These are phyloP conservation scores for Reticulitermes lucifugus DNA, from an alignment of 2,888 invertebrate species.

Conservation along the genomic window DNA sequence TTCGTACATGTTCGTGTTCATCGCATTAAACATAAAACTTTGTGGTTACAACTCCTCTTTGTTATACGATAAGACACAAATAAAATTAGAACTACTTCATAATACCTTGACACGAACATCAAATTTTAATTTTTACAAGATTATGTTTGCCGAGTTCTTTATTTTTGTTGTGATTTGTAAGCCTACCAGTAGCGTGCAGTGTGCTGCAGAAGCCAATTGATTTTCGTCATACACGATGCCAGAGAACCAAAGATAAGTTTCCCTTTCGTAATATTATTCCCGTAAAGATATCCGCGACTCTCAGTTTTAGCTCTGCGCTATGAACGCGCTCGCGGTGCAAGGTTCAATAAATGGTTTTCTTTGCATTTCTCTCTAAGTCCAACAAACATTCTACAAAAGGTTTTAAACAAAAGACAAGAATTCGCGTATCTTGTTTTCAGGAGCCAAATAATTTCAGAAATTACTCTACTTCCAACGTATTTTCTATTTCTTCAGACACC, in stretches of 20 bases:
- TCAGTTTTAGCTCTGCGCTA: background rate
- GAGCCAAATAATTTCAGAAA: no score
- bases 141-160: background rate
- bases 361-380: background rate
- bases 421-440: background rate
- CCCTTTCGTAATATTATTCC: background rate
- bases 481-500: no score
- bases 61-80: no score
- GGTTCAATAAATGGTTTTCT: background rate
- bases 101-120: no score
- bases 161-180: background rate
- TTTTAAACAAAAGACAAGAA: background rate
- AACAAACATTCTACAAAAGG: background rate
- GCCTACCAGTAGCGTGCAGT: background rate
- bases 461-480: no score
- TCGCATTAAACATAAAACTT: background rate
- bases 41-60: no score
- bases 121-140: no score
- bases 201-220: background rate
- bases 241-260: background rate
- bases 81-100: no score
- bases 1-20: background rate
- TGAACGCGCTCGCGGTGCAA: background rate
- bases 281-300: background rate
- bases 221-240: background rate